A percentile compares a stretch with the other conserved stretches of the same genome.
Evolutionary conservation across 2,113 vertebrate genomes (phyloP).

Genomic region (Brevimyrus niger): DNA sequence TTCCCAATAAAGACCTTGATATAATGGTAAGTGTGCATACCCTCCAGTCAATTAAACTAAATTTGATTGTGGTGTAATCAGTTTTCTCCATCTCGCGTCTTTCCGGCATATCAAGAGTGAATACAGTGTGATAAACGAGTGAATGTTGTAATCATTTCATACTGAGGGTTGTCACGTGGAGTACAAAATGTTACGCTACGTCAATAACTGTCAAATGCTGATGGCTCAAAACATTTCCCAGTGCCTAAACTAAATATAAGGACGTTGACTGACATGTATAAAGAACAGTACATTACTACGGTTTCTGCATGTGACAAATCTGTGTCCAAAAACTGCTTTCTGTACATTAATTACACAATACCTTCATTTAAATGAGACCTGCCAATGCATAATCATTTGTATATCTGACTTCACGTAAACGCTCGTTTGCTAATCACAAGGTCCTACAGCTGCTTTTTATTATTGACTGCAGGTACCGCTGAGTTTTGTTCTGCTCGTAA

Average conservation of each 20-base stretch:
- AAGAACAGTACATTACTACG: neutral
- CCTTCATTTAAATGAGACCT: neutral
- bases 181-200: constrained; percentile 1
- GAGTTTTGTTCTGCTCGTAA: constrained; percentile 26
- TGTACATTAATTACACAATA: neutral
- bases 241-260: neutral
- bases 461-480: neutral
- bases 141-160: constrained; percentile 8
- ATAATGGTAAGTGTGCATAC: neutral
- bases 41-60: neutral
- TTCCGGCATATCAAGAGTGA: neutral
- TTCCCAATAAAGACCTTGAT: neutral
- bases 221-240: neutral
- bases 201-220: constrained; percentile 10
- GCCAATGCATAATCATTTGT: neutral
- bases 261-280: neutral
- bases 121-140: constrained; percentile 6
- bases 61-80: constrained; percentile 2
- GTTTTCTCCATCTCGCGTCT: neutral
- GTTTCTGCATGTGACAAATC: constrained; percentile 2
- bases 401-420: neutral
- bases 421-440: neutral
- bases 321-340: neutral
- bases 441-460: neutral
- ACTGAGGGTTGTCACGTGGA: neutral